Evolutionary conservation across 2,113 vertebrate species (phyloP).

Genomic region (Sinocyclocheilus maitianheensis): DNA sequence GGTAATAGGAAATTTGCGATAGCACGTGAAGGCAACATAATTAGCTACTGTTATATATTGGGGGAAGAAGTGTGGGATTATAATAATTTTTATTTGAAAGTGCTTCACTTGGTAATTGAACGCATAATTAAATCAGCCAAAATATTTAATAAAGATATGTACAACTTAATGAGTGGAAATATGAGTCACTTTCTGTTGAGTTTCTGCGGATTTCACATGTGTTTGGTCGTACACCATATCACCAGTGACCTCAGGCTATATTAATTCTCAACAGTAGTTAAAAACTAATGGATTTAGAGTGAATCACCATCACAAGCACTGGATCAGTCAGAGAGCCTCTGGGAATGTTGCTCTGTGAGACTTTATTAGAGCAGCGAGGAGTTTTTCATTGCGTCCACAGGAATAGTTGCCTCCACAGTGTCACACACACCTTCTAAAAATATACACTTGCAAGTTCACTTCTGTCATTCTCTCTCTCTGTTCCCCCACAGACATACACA

Average conservation of each 20-base stretch:
- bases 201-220: neutral
- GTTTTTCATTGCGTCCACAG: neutral
- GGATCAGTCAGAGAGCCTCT: neutral
- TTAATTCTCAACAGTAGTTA: neutral
- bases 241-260: neutral
- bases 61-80: too few relatives aligned
- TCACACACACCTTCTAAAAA: conserved; percentile 44
- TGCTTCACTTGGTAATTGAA: neutral
- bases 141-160: neutral
- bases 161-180: neutral
- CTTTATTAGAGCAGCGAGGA: conserved; percentile 6
- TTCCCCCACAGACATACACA: conserved; percentile 29
- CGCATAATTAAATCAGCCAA: neutral
- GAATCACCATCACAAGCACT: conserved; percentile 13
- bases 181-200: neutral
- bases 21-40: too few relatives aligned
- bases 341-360: conserved; percentile 14
- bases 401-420: conserved; percentile 11
- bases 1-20: too few relatives aligned
- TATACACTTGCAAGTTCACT: conserved; percentile 35
- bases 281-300: conserved; percentile 2
- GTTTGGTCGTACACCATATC: neutral
- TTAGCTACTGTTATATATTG: too few relatives aligned
- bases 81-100: too few relatives aligned
- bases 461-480: conserved; percentile 48